Base-by-base conservation (phyloP, 2,888 invertebrate genomes). In the Dasypogon diadema region DNA sequence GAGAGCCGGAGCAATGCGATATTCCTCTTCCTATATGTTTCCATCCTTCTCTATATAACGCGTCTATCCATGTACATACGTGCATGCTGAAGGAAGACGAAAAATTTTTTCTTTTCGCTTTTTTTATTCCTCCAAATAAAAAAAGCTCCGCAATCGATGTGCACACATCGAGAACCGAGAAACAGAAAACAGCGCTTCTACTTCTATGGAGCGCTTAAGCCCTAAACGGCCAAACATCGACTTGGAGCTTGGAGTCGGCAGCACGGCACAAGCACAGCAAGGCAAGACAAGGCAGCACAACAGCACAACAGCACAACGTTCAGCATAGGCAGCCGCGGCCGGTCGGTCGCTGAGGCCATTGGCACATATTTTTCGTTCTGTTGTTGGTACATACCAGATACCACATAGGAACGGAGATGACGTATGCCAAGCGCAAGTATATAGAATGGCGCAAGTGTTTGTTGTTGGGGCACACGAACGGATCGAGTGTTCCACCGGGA, bases 261-360 rank as follows among this genome's bases (percentile, higher is more conserved):
- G 58, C 42, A 30, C n/a, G n/a, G n/a, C n/a, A n/a, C n/a, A n/a
- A n/a, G n/a, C n/a, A n/a, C n/a, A n/a, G n/a, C n/a, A n/a, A n/a
- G n/a, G n/a, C n/a, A n/a, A n/a, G n/a, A n/a, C n/a, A n/a, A n/a
- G n/a, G 30, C 58, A n/a, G 55, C 24, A 14, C 21, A 24, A 46
- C 70, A 56, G 51, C 34, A 42, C 0, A 16, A 0, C 14, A 30
- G 30, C 58, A 26, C 14, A 34, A n/a, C 42, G n/a, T n/a, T 42
- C 16, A 54, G 22, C 54, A 34, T 21, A 51, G 26, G 42, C 14
- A 24, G 46, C 56, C 24, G 46, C 74, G 74, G 79, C 77, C 78
- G 79, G 79, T 78, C 80, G 80, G 80, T 81, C 81, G 80, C 74
- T 79, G 81, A 81, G 81, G 81, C 81, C 81, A 81, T 81, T 81